phyloP scores from a whole-genome alignment of 2,113 vertebrate species.

The Equus przewalskii region DNA sequence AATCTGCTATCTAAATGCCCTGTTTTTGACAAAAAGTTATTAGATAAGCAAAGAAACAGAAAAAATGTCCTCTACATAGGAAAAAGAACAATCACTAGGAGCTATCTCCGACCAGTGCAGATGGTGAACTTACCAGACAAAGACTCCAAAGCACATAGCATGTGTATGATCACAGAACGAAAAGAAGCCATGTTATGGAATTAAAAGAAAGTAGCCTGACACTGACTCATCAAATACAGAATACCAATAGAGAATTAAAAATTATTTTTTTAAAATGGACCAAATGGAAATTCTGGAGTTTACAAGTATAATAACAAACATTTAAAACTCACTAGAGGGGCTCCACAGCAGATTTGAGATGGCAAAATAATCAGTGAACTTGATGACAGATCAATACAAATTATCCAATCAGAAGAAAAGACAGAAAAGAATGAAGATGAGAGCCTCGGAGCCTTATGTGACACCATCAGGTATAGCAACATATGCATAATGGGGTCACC shows the following conservation, averaged over 20 bases:
- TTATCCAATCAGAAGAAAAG: background rate
- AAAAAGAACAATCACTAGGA: background rate
- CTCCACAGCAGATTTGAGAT: no score
- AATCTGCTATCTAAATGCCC: background rate
- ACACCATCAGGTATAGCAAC: no score
- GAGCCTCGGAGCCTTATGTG: background rate
- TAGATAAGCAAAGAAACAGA: background rate
- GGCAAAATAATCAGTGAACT: background rate
- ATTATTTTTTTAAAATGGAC: background rate
- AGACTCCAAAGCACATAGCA: background rate
- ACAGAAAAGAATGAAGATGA: background rate
- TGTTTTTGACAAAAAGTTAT: background rate
- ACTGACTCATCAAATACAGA: background rate
- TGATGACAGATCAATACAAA: background rate
- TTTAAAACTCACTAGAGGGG: background rate
- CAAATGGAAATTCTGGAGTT: background rate
- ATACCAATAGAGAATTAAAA: background rate
- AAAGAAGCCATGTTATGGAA: background rate
- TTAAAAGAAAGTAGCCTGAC: background rate
- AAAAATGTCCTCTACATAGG: background rate
- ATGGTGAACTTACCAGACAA: background rate
- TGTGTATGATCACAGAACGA: background rate
- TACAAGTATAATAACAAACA: background rate
- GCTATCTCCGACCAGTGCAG: background rate
- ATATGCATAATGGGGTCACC: no score